A percentile compares a stretch with the other conserved stretches of the same genome.
Evolutionary conservation across 2,888 invertebrate species (phyloP).

Genomic region (Drosophila greeni): DNA sequence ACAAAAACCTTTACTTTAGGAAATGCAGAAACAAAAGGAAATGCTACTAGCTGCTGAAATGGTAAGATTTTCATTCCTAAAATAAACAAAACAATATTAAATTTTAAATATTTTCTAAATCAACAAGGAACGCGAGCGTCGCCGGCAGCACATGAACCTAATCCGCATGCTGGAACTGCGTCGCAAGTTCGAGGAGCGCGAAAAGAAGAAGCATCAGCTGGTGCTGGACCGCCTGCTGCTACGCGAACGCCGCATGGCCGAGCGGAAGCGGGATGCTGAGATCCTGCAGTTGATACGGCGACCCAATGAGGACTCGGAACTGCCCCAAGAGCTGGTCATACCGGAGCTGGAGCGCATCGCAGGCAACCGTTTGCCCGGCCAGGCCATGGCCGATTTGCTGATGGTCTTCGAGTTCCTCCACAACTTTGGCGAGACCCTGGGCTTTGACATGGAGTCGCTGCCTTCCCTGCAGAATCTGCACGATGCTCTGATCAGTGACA

Average conservation of each 20-base stretch:
- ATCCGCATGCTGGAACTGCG: conserved; percentile 92
- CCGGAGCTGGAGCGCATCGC: conserved; percentile 88
- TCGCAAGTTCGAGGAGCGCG: conserved; percentile 91
- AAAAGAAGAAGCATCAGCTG: conserved; percentile 83
- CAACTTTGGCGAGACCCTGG: conserved; percentile 96
- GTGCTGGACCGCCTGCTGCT: conserved; percentile 90
- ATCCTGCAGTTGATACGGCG: conserved; percentile 85
- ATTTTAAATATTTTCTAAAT: not conserved
- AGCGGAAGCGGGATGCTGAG: conserved; percentile 85
- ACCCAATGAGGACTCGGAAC: conserved; percentile 94
- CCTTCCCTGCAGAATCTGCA: conserved; percentile 93
- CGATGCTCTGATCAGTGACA: conserved; percentile 87
- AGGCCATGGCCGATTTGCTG: conserved; percentile 93
- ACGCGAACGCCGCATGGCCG: conserved; percentile 90
- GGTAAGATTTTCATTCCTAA: conserved; percentile 80
- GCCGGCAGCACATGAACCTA: conserved; percentile 93
- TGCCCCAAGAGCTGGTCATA: conserved; percentile 86
- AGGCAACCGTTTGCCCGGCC: conserved; percentile 88
- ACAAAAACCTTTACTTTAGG: conserved; percentile 79
- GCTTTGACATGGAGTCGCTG: conserved; percentile 92
- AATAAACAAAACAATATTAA: not conserved
- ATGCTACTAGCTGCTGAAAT: conserved; percentile 90
- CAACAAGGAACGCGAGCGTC: conserved; percentile 89
- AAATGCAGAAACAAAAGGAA: conserved; percentile 92
- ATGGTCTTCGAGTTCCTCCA: conserved; percentile 98